Evolutionary conservation across 2,797 vertebrate genomes (phyloP), one percentile per base, ranked within the genome.

Genomic region (Odontamblyopus rebecca): DNA sequence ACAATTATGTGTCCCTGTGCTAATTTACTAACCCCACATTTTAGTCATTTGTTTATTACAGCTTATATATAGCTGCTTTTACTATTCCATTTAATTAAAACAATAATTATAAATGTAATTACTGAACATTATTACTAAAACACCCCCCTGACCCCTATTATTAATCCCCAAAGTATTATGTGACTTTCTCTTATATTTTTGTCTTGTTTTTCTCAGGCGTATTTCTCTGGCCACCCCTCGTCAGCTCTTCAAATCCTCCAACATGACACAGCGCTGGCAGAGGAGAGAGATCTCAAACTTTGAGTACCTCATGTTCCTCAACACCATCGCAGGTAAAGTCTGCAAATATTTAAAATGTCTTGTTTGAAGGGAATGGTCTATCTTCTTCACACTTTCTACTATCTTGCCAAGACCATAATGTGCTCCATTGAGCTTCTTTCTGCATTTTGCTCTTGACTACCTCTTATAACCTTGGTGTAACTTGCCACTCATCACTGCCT

Each of bases 231-330:
- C 97, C 62, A 99, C 96, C 27, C 96, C 98, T 38, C 94, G 97
- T 67, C 98, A 99, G 92, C 96, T 99, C 82, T 99, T 99, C 92
- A 99, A 99, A 90, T 99, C 98, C n/a, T 99, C 98, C 82, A 99
- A 99, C 90, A 99, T 99, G 98, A 99, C 98, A 53, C 98, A 99
- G 90, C 97, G 98, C 71, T 99, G 98, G 98, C 98, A 99, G 92
- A 95, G 98, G 89, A 93, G 98, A 73, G 98, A 99, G 88, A 99
- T 99, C 89, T 99, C 97, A 72, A 99, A 99, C 93, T 99, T 99
- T 68, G 98, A 99, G 91, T 99, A 99, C 91, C 93, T 99, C 94
- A 99, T 99, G 97, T 99, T 99, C 90, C 97, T 99, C 89, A 99
- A 99, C 91, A 99, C 98, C 67, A 97, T 99, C 81, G 97, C 98